Base-by-base conservation (phyloP, 2,797 vertebrate species). In the Halcyon badia region DNA sequence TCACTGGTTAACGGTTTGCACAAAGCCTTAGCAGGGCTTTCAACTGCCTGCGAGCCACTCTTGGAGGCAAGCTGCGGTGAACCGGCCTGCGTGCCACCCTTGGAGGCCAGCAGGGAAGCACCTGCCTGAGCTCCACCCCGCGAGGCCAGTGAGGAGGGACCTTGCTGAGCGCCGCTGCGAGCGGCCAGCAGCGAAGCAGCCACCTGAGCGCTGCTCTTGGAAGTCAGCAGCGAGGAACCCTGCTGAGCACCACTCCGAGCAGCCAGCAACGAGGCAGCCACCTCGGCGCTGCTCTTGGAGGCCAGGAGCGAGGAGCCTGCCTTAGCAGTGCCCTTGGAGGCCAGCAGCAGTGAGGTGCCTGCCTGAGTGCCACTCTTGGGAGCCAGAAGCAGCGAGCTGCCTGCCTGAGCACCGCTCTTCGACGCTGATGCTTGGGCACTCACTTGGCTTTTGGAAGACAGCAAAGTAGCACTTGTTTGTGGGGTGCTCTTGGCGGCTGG, bases 1-100 rank as follows among this genome's bases (percentile, higher is more conserved):
- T 98, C 98, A 0, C 77, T 97, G 61, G 98, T 98, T 68, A 98
- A 92, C 0, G 97, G 96, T 82, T 98, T 98, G 87, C 97, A 95
- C 57, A 97, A 72, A 49, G 98, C 95, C 72, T 91, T 98, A 3
- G 96, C 91, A 14, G 98, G 82, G 66, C 96, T 95, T 26, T 97
- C 97, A 16, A 79, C 89, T 9, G 90, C 44, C 82, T 98, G 97
- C 2, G 91, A 89, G 65, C 94, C 51, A 7, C 97, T 97, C 94
- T 98, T 98, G 65, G 97, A 97, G 66, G 96, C 89, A 49, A 96
- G 73, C 77, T 97, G 97, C 6, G 91, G 82, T 4, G 94, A 80
- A 44, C 94, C 90, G 5, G 94, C 96, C 82, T 95, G 97, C 0
- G 80, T 52, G 65, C 97, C 91, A 25, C 93, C 90, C 95, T 96